Evolutionary conservation across 2,888 invertebrate genomes (phyloP).

Genomic region (Apodemia mormo): DNA sequence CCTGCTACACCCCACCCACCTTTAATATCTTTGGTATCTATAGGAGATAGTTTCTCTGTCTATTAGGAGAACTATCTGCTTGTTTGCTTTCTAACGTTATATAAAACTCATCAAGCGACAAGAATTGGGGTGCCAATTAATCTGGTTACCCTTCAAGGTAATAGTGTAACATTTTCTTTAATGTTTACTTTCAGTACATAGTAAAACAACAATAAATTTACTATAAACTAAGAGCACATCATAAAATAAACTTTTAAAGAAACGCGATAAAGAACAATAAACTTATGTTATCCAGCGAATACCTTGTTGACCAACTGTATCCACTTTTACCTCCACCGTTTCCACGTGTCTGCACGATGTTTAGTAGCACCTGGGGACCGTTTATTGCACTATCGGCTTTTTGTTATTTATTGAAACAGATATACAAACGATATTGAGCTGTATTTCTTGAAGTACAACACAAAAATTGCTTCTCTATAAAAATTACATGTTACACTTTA

Average conservation of each 20-base stretch:
- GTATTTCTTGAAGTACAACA: neutral
- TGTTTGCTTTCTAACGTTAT: too few species aligned
- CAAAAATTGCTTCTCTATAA: neutral
- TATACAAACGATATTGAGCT: neutral
- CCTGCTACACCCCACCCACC: too few species aligned
- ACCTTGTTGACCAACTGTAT: slow-evolving; percentile 10
- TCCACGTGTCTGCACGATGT: slow-evolving; percentile 18
- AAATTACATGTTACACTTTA: slow-evolving; percentile 8
- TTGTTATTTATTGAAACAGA: slow-evolving; percentile 21
- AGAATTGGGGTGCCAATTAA: too few species aligned
- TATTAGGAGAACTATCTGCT: too few species aligned
- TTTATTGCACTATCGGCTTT: slow-evolving; percentile 25
- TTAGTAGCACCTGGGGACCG: slow-evolving; percentile 24
- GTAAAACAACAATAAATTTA: neutral
- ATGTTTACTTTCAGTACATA: neutral
- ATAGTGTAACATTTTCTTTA: neutral
- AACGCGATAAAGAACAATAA: neutral
- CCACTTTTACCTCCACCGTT: slow-evolving; percentile 10
- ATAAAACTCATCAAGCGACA: too few species aligned
- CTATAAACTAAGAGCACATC: neutral
- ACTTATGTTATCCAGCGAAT: neutral
- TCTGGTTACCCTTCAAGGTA: slow-evolving; percentile 39
- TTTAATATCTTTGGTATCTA: too few species aligned
- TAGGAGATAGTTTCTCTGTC: too few species aligned
- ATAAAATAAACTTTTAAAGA: slow-evolving; percentile 20